Evolutionary conservation across 1,140 invertebrate genomes (phyloP), one percentile per base, ranked within the genome.

Genomic region (Penaeus indicus): DNA sequence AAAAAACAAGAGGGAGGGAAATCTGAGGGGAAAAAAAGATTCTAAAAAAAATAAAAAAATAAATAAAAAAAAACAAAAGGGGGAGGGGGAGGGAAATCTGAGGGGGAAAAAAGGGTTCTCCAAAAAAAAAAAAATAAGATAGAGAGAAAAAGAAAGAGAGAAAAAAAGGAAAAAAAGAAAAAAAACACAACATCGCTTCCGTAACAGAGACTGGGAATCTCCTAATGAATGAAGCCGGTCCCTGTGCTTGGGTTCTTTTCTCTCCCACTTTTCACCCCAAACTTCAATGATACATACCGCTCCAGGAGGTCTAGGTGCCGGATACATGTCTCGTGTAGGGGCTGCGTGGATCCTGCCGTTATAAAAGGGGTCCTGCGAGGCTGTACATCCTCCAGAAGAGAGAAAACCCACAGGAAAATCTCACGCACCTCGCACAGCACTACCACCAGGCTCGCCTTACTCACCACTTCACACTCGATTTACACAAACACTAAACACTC

Each of bases 401-500:
- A 62, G n/a, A 60, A 11, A 25, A 61, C 32, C 21, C 80, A 83
- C 61, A 27, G n/a, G 75, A 27, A 25, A 78, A 47, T 42, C 80
- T 27, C 11, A 13, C 63, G 7, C 38, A n/a, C 13, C 32, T 16
- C 32, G 38, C 81, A 42, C 18, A 62, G 42, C 81, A 27, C 22
- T n/a, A 47, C 32, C 64, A 84, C 82, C 38, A 47, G 42, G 47
- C 82, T 64, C 38, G 22, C 27, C 61, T 72, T 38, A 63, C 42
- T 75, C 72, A 75, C 27, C 42, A 75, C n/a, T 32, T 21, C 72
- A 75, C 84, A 61, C 19, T 25, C 72, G 8, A 77, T 85, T 85
- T 85, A 19, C 84, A 62, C 84, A 47, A 19, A 75, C 84, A 92
- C 92, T 89, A 88, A 92, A 19, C 82, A 83, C 86, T 92, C 91